These are phyloP conservation scores for Synergus itoensis DNA, from an alignment of 2,888 invertebrate genomes.

Conservation along the genomic window DNA sequence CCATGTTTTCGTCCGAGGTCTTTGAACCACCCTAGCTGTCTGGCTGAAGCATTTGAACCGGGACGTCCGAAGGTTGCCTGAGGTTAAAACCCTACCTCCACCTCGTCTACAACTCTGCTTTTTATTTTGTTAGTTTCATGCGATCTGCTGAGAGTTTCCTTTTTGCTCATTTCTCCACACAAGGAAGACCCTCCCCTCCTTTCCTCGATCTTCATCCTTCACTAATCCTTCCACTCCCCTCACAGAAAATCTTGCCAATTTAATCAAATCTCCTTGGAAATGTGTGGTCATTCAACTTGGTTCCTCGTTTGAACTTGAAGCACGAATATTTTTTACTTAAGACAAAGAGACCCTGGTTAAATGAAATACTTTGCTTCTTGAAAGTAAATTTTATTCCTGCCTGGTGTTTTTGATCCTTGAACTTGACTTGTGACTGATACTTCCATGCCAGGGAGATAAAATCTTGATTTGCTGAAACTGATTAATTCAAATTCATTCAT, in stretches of 20 bases:
- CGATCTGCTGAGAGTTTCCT: conserved; percentile 6
- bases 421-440: not conserved
- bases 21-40: conserved; percentile 66
- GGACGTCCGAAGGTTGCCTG: conserved; percentile 64
- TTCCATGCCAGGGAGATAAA: not conserved
- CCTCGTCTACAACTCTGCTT: conserved; percentile 24
- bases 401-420: not conserved
- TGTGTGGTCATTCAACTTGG: conserved; percentile 9
- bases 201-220: conserved; percentile 44
- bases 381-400: no score
- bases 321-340: conserved; percentile 20
- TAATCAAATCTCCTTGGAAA: not conserved
- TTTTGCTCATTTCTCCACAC: conserved; percentile 17
- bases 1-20: conserved; percentile 64
- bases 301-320: conserved; percentile 2
- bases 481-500: not conserved
- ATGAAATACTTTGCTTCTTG: no score
- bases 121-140: conserved; percentile 7
- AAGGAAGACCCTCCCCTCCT: conserved; percentile 16
- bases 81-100: conserved; percentile 59
- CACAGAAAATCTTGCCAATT: not conserved
- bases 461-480: not conserved
- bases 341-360: not conserved
- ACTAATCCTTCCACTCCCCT: conserved; percentile 42
- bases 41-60: conserved; percentile 60